These are phyloP conservation scores for Glareola pratincola DNA, from an alignment of 2,113 vertebrate species.

Conservation along the genomic window DNA sequence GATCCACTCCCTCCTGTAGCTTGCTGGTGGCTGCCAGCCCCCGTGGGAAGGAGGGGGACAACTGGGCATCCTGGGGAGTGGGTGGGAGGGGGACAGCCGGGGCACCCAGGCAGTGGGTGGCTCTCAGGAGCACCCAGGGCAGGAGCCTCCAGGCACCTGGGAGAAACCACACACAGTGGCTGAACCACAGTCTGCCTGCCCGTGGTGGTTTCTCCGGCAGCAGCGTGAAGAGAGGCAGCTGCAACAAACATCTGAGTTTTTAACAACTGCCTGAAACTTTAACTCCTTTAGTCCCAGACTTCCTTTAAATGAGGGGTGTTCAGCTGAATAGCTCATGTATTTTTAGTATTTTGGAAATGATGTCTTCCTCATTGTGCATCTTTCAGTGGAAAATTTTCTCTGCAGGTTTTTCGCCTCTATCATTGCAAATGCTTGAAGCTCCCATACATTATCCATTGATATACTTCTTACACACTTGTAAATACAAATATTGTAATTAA, in stretches of 20 bases:
- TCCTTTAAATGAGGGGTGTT: not conserved
- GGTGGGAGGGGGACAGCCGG: rapidly evolving
- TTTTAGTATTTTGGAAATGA: not conserved
- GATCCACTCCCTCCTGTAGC: rapidly evolving
- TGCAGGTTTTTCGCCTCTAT: not conserved
- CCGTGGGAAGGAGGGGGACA: rapidly evolving
- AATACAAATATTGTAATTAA: not conserved
- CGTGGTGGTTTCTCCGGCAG: rapidly evolving
- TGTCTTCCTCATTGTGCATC: not conserved
- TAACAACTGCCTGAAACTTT: not conserved
- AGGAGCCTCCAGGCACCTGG: not conserved
- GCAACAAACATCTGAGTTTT: not conserved
- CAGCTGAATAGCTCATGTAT: not conserved
- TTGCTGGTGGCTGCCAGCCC: rapidly evolving
- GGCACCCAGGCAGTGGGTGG: rapidly evolving
- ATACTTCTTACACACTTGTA: not conserved
- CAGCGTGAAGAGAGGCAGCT: not conserved
- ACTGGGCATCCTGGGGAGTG: rapidly evolving
- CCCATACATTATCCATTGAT: not conserved
- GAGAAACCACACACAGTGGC: not conserved
- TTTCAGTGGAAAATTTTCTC: not conserved
- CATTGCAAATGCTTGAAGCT: not conserved
- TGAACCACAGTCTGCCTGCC: not conserved
- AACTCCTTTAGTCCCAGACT: not conserved
- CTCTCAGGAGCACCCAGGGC: rapidly evolving